These are phyloP conservation scores for Onychomys arenicola DNA, from an alignment of 2,797 vertebrate species.

Conservation along the genomic window DNA sequence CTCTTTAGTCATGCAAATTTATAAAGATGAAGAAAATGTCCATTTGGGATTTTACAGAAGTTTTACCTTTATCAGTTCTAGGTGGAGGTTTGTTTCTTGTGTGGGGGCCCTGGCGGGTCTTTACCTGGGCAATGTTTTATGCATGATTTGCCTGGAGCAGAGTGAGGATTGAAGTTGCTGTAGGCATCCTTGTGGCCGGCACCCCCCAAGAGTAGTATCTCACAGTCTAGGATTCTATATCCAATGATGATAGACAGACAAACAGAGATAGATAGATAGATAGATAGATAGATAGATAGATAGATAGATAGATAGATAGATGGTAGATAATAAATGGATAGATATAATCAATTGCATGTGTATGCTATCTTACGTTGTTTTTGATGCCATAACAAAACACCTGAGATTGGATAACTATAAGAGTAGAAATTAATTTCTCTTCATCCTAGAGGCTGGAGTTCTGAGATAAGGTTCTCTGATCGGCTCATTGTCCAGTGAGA, in stretches of 20 bases:
- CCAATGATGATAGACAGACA: not conserved
- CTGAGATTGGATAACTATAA: not conserved
- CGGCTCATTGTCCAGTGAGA: not conserved
- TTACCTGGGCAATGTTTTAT: not conserved
- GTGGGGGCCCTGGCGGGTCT: slow-evolving; percentile 16
- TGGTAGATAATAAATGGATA: not conserved
- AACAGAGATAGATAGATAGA: not conserved
- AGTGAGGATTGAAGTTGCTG: not conserved
- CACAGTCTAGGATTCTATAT: not conserved
- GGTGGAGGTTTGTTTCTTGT: slow-evolving; percentile 35
- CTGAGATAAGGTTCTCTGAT: not conserved
- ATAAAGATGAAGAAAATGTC: not conserved
- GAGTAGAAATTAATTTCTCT: not conserved
- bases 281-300: not conserved
- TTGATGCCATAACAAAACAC: not conserved
- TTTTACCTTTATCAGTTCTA: not conserved
- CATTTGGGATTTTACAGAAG: slow-evolving; percentile 32
- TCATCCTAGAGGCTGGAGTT: not conserved
- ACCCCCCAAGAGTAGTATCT: slow-evolving; percentile 21
- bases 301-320: not conserved
- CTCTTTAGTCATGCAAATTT: not conserved
- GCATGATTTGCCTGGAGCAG: slow-evolving; percentile 53
- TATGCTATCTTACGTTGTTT: not conserved
- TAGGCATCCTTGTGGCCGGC: not conserved
- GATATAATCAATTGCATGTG: not conserved